Percentiles rank a stretch among this genome's conserved stretches.
Evolutionary conservation across 2,113 vertebrate genomes (phyloP).

Genomic region (Nematolebias whitei): DNA sequence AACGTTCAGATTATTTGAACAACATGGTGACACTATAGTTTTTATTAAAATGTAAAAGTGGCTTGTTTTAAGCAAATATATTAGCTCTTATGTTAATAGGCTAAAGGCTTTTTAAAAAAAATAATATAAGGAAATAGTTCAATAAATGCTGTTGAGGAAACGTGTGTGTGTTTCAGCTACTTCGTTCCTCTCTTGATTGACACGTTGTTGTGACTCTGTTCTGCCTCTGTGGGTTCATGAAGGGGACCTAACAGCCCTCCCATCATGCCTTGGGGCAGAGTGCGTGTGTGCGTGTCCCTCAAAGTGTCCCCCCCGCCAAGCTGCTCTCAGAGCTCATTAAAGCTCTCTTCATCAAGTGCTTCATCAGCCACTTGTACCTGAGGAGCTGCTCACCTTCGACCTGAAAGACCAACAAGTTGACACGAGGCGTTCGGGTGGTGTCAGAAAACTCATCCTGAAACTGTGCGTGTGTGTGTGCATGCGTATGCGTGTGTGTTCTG

Average conservation of each 20-base stretch:
- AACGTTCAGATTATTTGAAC: too few species aligned
- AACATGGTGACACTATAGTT: too few species aligned
- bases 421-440: neutral
- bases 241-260: conserved; percentile 27
- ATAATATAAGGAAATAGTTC: too few species aligned
- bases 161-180: conserved; percentile 57
- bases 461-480: neutral
- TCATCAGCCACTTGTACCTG: conserved; percentile 66
- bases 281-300: neutral
- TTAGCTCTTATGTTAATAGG: too few species aligned
- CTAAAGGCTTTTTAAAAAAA: too few species aligned
- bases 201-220: conserved; percentile 80
- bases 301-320: neutral
- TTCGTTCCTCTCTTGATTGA: conserved; percentile 77
- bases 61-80: too few species aligned
- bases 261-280: conserved; percentile 35
- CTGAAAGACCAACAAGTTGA: neutral
- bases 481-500: neutral
- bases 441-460: neutral
- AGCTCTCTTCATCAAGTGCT: conserved; percentile 53
- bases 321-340: conserved; percentile 39
- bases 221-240: conserved; percentile 71
- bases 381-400: conserved; percentile 50
- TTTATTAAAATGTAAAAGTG: too few species aligned
- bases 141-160: too few species aligned